Conservation (phyloP, 2,797 vertebrate species). For the Enteromius viviparus region DNA sequence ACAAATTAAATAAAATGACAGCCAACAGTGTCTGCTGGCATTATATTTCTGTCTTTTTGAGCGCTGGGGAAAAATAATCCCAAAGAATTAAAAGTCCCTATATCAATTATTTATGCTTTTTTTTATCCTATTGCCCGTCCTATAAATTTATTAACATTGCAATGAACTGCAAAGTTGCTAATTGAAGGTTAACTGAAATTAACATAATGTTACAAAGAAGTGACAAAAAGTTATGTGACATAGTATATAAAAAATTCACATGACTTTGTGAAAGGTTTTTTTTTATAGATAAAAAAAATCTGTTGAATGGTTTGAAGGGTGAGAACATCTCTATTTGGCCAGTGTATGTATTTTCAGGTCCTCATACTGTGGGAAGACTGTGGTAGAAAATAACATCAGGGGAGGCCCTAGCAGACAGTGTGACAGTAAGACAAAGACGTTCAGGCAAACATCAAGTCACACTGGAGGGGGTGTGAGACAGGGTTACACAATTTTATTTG, state of each 20-base stretch:
- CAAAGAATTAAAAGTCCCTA: not conserved
- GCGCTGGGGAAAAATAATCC: not conserved
- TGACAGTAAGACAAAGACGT: not conserved
- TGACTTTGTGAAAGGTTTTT: conserved; percentile 20
- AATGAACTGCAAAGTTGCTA: not conserved
- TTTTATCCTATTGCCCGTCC: not conserved
- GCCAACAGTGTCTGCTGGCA: not conserved
- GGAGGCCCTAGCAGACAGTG: not conserved
- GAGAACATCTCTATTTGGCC: conserved; percentile 22
- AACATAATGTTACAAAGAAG: not conserved
- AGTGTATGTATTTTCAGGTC: conserved; percentile 17
- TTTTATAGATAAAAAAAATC: not conserved
- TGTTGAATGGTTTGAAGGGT: not conserved
- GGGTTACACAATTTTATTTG: not conserved
- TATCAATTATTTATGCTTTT: not conserved
- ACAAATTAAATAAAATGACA: no score
- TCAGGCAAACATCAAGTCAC: conserved; percentile 4
- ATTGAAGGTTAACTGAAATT: not conserved
- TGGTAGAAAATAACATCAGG: conserved; percentile 2
- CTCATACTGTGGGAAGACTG: conserved; percentile 4
- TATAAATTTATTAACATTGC: not conserved
- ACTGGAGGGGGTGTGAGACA: not conserved
- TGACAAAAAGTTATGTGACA: not conserved
- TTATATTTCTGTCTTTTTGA: conserved; percentile 22
- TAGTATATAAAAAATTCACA: not conserved